These are phyloP conservation scores for Prolemur simus DNA, from an alignment of 2,113 vertebrate species.

Conservation along the genomic window DNA sequence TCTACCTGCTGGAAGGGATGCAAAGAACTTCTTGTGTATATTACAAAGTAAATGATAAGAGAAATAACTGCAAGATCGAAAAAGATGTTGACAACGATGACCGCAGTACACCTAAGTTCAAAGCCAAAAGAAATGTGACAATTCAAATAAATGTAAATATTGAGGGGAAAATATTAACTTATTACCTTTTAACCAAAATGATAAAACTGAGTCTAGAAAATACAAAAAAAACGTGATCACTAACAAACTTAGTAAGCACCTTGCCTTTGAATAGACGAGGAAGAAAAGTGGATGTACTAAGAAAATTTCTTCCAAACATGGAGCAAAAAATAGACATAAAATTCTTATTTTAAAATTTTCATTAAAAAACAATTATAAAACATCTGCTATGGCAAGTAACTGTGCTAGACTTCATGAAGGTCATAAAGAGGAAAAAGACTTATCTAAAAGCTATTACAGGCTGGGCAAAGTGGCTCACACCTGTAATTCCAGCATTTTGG, in stretches of 20 bases:
- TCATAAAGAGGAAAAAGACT: background rate
- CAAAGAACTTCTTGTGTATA: background rate
- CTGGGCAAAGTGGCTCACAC: too few species aligned
- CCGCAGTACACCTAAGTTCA: background rate
- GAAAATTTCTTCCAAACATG: background rate
- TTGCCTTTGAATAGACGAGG: background rate
- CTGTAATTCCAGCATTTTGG: too few species aligned
- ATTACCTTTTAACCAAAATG: background rate
- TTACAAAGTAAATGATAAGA: background rate
- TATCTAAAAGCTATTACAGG: too few species aligned
- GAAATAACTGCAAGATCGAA: background rate
- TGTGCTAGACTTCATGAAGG: background rate
- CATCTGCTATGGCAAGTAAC: background rate
- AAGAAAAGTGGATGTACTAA: background rate
- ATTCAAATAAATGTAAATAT: background rate
- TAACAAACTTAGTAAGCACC: background rate
- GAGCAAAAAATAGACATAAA: background rate
- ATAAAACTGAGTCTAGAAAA: background rate
- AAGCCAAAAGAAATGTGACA: background rate
- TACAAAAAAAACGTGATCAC: background rate
- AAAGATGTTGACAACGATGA: background rate
- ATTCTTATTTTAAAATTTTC: background rate
- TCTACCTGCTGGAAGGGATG: background rate
- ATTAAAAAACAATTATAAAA: background rate
- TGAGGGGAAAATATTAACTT: background rate